phyloP scores from a whole-genome alignment of 2,797 vertebrate species.

The Karalla daura region DNA sequence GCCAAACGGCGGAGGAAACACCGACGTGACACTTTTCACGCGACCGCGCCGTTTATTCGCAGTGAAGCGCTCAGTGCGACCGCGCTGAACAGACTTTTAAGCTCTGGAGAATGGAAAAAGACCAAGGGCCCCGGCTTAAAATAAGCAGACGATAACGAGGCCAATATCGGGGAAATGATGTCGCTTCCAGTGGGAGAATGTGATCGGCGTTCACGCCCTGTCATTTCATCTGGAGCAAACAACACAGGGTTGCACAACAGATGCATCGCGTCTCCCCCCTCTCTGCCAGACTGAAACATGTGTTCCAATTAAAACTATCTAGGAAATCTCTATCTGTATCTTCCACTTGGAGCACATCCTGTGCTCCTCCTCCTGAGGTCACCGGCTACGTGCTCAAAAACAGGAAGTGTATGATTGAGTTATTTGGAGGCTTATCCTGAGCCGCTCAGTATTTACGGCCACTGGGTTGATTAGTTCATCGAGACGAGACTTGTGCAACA shows the following conservation, averaged over 20 bases:
- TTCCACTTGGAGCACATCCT: slow-evolving; percentile 76
- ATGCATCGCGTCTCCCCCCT: slow-evolving; percentile 56
- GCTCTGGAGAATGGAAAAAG: background rate
- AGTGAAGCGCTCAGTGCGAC: slow-evolving; percentile 10
- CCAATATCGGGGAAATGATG: background rate
- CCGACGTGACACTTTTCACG: slow-evolving; percentile 14
- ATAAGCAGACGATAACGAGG: background rate
- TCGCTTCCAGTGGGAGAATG: background rate
- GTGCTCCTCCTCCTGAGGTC: slow-evolving; percentile 78
- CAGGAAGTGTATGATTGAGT: slow-evolving; percentile 79
- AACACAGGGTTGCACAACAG: slow-evolving; percentile 44
- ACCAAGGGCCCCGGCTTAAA: background rate
- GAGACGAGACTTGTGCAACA: slow-evolving; percentile 1
- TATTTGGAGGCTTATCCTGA: slow-evolving; percentile 78
- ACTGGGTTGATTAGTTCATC: slow-evolving; percentile 69
- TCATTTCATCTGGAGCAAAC: slow-evolving; percentile 34
- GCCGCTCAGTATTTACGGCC: slow-evolving; percentile 56
- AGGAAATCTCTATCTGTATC: slow-evolving; percentile 74
- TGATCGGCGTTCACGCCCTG: background rate
- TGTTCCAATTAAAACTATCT: slow-evolving; percentile 69
- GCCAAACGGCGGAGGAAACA: slow-evolving; percentile 3
- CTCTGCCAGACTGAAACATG: slow-evolving; percentile 48
- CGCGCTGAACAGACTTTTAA: background rate
- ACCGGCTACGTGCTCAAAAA: slow-evolving; percentile 77
- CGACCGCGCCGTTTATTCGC: slow-evolving; percentile 25